Evolutionary conservation across 2,797 vertebrate species (phyloP), one percentile per base, ranked within the genome.

Genomic region (Oceanodroma leucorhoa): DNA sequence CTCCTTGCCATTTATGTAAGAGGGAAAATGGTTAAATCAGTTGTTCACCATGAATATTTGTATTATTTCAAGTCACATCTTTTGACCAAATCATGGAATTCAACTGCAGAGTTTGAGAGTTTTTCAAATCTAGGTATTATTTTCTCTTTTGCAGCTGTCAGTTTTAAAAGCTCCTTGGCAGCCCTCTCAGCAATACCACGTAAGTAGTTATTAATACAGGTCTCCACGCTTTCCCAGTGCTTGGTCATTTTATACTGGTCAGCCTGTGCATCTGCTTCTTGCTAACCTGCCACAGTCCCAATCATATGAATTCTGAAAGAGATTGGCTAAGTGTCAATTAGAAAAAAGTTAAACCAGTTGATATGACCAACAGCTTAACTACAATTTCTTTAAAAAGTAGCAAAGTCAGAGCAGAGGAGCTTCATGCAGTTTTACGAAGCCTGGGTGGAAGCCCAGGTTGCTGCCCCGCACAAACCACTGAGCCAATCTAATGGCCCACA

Each of bases 401-500:
- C 7, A 3, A 94, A 66, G 40, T 16, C 29, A 65, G 80, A 89
- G 29, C 20, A 75, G 19, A 90, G 16, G 19, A 70, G 21, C 57
- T 69, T 40, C 45, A 43, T 0, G 3, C n/a, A 60, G 6, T 16
- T 50, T 60, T 46, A 30, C 16, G 60, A 55, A 60, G 6, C 22
- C 53, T 23, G 17, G 3, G 38, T 5, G 3, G 48, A 89, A 80
- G 45, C 55, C 20, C 27, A 45, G 20, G 18, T 5, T 61, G 53
- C 32, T 26, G 16, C 46, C 64, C 27, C 0, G 1, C n/a, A 41
- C 30, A 84, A 62, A 48, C 9, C 1, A 3, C 21, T 7, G n/a
- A 55, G 70, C 43, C 22, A 45, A 3, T 13, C 46, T 62, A 34
- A 6, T 1, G 2, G 57, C 40, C 45, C 26, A 27, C 23, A 60